phyloP scores from a whole-genome alignment of 2,888 invertebrate species.

The Deladenus siricidicola region DNA sequence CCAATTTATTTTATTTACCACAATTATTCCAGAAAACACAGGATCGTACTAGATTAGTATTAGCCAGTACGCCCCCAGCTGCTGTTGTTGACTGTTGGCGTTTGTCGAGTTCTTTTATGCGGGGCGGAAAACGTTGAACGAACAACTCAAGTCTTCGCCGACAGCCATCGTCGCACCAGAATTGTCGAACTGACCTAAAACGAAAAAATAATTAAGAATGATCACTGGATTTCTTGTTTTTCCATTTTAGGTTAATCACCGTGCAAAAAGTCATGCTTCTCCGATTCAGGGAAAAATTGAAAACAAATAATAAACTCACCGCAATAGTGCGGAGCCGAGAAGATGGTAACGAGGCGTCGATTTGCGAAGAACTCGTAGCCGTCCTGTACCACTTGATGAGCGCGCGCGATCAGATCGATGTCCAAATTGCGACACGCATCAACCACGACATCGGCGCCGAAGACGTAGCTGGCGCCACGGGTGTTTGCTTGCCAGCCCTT shows the following conservation, averaged over 20 bases:
- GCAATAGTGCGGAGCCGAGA: conserved; percentile 39
- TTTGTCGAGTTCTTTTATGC: too few species aligned
- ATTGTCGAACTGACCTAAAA: conserved; percentile 32
- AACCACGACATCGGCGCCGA: conserved; percentile 60
- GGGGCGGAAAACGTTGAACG: conserved; percentile 41
- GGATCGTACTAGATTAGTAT: too few species aligned
- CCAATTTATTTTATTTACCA: too few species aligned
- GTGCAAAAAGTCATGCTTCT: background rate
- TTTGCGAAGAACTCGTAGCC: conserved; percentile 49
- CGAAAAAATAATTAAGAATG: too few species aligned
- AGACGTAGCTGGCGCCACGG: conserved; percentile 60
- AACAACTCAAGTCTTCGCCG: conserved; percentile 39
- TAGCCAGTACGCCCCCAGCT: too few species aligned
- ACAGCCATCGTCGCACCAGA: conserved; percentile 43
- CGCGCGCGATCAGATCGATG: conserved; percentile 57
- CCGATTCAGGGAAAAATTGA: background rate
- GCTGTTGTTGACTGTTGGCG: too few species aligned
- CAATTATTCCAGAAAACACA: too few species aligned
- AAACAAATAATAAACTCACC: conserved; percentile 27
- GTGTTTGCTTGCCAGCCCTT: conserved; percentile 45
- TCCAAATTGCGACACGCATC: conserved; percentile 58
- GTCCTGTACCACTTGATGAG: conserved; percentile 27
- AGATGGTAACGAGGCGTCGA: conserved; percentile 39
- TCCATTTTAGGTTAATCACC: background rate
- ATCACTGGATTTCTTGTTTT: background rate